Evolutionary conservation across 2,888 invertebrate species (phyloP), one percentile per base, ranked within the genome.

Genomic region (Amaurobius ferox): DNA sequence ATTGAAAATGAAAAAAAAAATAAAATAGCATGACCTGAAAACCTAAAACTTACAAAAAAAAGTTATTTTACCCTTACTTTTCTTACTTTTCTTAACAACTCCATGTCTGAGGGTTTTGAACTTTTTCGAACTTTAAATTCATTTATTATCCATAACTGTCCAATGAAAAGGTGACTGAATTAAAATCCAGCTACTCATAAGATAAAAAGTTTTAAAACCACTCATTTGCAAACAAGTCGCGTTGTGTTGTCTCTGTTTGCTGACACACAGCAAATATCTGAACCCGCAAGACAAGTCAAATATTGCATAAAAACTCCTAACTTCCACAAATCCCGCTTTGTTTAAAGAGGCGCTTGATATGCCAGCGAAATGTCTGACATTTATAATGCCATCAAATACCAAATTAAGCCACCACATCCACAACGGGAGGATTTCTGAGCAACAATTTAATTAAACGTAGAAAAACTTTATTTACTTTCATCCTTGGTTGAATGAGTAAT

Each of bases 401-500:
- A 77, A 83, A 83, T 83, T 83, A 83, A 83, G 83, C 83, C 44
- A 7, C 48, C 71, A 39, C 77, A 77, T 83, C 83, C 77, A 83
- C 83, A 77, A 5, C 23, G 13, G 3, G 55, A 3, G 23, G 55
- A 55, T 55, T 55, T 55, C 5, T 23, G 6, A 55, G 11, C 23
- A 55, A 55, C 55, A 23, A 23, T 55, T 55, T 55, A 55, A 55
- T 55, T 55, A 23, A 23, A 55, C 19, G 23, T 23, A 55, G 55
- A 55, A 55, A 55, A 55, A 55, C 19, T 55, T 55, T 55, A 23
- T 55, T 55, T 55, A 55, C 23, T 55, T 55, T 55, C 23, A 23
- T 55, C 11, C 23, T 23, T 55, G 19, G 55, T 23, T 23, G 23
- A 55, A 23, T 55, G 55, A 29, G 19, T 66, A 13, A 66, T 9